A percentile compares a stretch with the other conserved stretches of the same genome.
phyloP scores from a whole-genome alignment of 92 coral and sea anemone species.

The Zoanthus gigantus region DNA sequence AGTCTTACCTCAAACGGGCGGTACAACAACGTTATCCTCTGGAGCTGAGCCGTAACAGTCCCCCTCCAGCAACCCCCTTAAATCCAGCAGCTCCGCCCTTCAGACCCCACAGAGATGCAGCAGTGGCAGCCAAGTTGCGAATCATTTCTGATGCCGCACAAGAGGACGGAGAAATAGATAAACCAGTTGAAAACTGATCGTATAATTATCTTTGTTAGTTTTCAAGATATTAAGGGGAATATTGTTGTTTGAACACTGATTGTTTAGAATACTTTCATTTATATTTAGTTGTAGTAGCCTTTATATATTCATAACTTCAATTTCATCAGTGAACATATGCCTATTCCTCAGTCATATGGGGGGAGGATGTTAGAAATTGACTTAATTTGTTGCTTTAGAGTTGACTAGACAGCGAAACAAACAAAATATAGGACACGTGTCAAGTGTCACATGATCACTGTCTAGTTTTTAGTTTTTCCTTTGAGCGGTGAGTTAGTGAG shows the following conservation, averaged over 20 bases:
- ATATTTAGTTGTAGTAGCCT: background rate
- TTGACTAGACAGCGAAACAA: background rate
- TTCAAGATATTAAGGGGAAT: background rate
- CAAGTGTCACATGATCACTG: background rate
- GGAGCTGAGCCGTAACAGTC: slow-evolving; percentile 22
- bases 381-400: background rate
- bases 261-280: background rate
- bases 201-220: background rate
- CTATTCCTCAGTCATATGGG: slow-evolving; percentile 11
- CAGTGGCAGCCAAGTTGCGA: slow-evolving; percentile 4
- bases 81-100: slow-evolving; percentile 19
- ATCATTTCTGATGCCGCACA: slow-evolving; percentile 17
- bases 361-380: background rate
- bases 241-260: slow-evolving; percentile 19
- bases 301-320: background rate
- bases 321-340: background rate
- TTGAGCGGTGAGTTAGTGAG: background rate
- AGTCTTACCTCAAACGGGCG: background rate
- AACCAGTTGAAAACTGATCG: background rate
- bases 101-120: slow-evolving; percentile 12
- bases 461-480: background rate
- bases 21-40: slow-evolving; percentile 9
- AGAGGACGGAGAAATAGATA: background rate
- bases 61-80: slow-evolving; percentile 3
- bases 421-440: background rate